phyloP scores from a whole-genome alignment of 2,113 vertebrate species.

The Bos indicus region DNA sequence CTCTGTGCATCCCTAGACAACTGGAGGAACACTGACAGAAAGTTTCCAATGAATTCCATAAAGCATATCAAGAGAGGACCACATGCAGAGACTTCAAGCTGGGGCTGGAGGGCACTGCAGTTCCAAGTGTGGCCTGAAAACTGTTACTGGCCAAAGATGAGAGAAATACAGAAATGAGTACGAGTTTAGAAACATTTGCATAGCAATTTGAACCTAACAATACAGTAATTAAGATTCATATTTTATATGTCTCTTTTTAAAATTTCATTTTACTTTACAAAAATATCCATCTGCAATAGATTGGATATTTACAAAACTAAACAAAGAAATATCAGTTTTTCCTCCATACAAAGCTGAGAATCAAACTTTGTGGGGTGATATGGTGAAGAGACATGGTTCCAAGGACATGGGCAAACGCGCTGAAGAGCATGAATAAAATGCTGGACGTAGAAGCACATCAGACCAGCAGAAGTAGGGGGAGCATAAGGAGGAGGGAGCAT shows the following conservation, averaged over 20 bases:
- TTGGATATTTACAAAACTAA: not conserved
- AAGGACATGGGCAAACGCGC: not conserved
- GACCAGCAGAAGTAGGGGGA: not conserved
- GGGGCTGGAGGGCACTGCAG: not conserved
- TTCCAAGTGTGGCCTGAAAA: not conserved
- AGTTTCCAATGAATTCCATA: not conserved
- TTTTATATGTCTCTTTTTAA: not conserved
- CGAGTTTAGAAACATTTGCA: not conserved
- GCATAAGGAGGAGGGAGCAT: too few relatives aligned
- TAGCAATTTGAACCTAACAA: not conserved
- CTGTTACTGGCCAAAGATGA: not conserved
- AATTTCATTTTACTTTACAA: conserved; percentile 2
- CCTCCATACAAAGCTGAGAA: not conserved
- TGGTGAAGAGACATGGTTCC: not conserved
- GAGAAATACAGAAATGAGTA: not conserved
- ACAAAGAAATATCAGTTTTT: not conserved
- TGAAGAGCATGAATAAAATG: not conserved
- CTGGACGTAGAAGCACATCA: not conserved
- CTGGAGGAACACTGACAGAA: not conserved
- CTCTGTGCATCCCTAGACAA: not conserved
- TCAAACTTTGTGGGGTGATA: not conserved
- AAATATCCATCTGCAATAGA: not conserved
- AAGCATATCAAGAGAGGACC: rapidly evolving
- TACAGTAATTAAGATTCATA: not conserved
- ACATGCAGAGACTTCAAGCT: not conserved